phyloP scores from a whole-genome alignment of 2,113 vertebrate genomes.

The Capricornis sumatraensis region DNA sequence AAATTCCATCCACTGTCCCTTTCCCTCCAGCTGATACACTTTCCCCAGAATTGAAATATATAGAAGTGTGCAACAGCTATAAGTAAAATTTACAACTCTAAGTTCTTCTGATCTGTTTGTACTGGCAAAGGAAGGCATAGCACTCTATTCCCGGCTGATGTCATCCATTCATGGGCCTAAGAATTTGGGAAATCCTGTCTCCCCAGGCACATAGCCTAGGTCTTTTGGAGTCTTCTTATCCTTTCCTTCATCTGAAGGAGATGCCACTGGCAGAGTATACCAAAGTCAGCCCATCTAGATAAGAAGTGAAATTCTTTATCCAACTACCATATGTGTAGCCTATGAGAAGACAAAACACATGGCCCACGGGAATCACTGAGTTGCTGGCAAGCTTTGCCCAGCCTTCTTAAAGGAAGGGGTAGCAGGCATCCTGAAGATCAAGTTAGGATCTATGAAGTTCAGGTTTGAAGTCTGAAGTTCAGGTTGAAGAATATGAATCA shows the following conservation, averaged over 20 bases:
- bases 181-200: neutral
- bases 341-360: neutral
- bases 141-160: neutral
- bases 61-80: neutral
- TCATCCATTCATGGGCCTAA: neutral
- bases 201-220: accelerated
- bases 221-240: neutral
- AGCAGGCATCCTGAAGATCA: neutral
- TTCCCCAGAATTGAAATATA: neutral
- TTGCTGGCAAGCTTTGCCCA: neutral
- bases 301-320: neutral
- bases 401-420: neutral
- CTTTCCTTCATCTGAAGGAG: neutral
- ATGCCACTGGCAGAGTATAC: neutral
- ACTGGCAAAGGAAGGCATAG: neutral
- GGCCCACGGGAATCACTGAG: neutral
- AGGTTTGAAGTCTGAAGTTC: constrained; percentile 5
- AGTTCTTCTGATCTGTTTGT: neutral
- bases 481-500: neutral
- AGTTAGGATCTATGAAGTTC: neutral
- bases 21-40: neutral
- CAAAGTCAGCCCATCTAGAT: neutral
- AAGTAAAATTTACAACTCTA: neutral
- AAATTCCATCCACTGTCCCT: neutral
- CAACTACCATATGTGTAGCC: neutral